Evolutionary conservation across 2,113 vertebrate species (phyloP).

Genomic region (Malurus elegans): DNA sequence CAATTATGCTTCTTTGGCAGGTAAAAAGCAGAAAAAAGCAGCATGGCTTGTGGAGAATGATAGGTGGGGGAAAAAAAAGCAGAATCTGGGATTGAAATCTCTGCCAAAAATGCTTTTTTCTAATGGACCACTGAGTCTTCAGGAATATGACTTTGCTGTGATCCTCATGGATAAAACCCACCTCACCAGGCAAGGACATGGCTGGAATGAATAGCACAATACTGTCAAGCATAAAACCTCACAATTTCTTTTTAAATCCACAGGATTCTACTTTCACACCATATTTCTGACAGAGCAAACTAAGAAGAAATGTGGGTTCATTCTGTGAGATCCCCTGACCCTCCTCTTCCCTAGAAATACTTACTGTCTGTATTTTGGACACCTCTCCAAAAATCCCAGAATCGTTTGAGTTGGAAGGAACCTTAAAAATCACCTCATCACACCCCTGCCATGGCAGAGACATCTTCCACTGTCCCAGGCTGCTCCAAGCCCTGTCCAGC

Average conservation of each 20-base stretch:
- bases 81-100: not conserved
- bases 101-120: not conserved
- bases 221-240: not conserved
- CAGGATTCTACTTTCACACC: not conserved
- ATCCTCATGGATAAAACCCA: not conserved
- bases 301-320: not conserved
- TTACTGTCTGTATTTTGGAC: not conserved
- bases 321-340: not conserved
- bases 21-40: not conserved
- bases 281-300: not conserved
- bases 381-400: not conserved
- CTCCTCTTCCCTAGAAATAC: not conserved
- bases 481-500: fast-evolving
- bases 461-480: fast-evolving
- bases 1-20: not conserved
- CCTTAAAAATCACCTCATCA: fast-evolving
- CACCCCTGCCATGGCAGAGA: not conserved
- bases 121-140: not conserved
- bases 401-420: not conserved
- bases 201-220: not conserved
- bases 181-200: not conserved
- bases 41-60: not conserved
- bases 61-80: not conserved
- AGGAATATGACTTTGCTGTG: not conserved
- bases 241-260: not conserved